Base-by-base conservation (phyloP, 2,797 vertebrate species). In the Sparidentex hasta region DNA sequence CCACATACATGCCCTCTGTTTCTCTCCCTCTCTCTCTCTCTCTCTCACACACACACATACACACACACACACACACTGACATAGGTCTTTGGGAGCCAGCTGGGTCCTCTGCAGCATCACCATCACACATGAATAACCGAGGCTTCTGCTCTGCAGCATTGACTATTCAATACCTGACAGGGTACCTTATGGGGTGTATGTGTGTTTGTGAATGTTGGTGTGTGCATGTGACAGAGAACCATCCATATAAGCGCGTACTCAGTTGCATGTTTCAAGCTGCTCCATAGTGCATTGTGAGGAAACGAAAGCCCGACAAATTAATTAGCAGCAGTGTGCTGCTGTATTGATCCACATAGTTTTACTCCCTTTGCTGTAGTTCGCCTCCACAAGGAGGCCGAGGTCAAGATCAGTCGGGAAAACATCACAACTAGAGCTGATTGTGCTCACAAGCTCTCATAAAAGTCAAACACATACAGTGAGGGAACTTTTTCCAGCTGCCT, bases 41-140 rank as follows among this genome's bases (percentile, higher is more conserved):
- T n/a, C n/a, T n/a, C n/a, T n/a, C 70, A 78, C 43, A 59, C 64
- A 51, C 50, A 51, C 50, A 51, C 64, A 51, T 20, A 51, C 50
- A 51, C 59, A 73, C 65, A 74, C 44, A 41, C 67, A 51, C 61
- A 55, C 71, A 78, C 25, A 55, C 62, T 59, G 59, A 61, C 20
- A 11, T 57, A 74, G 80, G 71, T 83, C 81, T 67, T 80, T 83
- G 68, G 67, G 75, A 89, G 83, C 76, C 89, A 93, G 85, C 90
- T 88, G 89, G 86, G 81, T 85, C 87, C 61, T 84, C 79, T 88
- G 90, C 85, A 87, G 87, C 87, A 86, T 61, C 76, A 57, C 79
- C 66, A 87, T 84, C 86, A 92, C 85, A 90, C 90, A 93, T 91
- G 87, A 92, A 92, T 90, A 93, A 91, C 85, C 87, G 87, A 74